These are phyloP conservation scores for Pandemis corylana DNA, from an alignment of 2,888 invertebrate species.

Conservation along the genomic window DNA sequence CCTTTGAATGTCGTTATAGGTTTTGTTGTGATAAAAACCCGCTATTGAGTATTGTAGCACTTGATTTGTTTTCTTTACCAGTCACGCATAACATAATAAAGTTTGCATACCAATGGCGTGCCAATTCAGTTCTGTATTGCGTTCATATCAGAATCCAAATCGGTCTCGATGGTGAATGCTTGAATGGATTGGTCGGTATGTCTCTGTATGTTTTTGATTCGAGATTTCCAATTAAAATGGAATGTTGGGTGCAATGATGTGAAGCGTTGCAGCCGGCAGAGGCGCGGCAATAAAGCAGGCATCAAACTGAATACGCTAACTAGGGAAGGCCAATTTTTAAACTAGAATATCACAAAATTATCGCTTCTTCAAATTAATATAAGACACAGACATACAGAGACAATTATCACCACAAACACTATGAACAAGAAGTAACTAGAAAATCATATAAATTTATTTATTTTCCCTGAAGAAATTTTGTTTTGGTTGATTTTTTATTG, in stretches of 20 bases:
- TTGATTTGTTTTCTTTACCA: not conserved
- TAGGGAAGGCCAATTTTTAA: constrained; percentile 8
- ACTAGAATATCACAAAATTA: not conserved
- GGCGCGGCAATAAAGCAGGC: constrained; percentile 73
- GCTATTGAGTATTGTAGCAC: not conserved
- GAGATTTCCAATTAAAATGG: constrained; percentile 45
- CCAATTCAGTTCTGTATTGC: not conserved
- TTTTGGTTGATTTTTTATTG: no score
- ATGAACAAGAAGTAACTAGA: no score
- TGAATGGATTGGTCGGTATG: constrained; percentile 30
- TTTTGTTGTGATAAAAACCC: no score
- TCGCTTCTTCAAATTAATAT: no score
- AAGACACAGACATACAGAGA: no score
- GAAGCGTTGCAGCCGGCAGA: constrained; percentile 51
- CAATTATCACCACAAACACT: no score
- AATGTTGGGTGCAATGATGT: constrained; percentile 59
- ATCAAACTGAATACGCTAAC: constrained; percentile 60
- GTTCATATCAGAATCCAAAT: constrained; percentile 23
- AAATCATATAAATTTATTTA: no score
- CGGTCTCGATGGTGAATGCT: constrained; percentile 21
- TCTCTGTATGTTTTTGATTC: constrained; percentile 39
- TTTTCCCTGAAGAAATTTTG: no score
- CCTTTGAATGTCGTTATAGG: no score
- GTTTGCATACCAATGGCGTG: constrained; percentile 9
- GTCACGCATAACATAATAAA: not conserved